Percentiles rank a stretch among this genome's conserved stretches.
Conservation (phyloP, 2,888 invertebrate genomes). For the Synanthedon myopaeformis region DNA sequence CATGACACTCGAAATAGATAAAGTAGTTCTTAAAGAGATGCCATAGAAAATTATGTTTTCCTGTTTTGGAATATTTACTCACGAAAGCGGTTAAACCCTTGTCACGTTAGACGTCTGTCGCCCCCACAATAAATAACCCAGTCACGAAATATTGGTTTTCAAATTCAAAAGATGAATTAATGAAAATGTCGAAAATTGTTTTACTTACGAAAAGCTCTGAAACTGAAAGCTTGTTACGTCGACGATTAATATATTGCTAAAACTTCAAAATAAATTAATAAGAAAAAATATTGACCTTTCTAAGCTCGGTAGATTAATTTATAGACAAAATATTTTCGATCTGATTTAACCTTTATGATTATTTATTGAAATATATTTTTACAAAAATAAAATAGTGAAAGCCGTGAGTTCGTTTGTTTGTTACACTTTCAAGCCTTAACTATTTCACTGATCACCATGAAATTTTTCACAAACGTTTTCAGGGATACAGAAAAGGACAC, state of each 20-base stretch:
- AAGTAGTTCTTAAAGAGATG: background rate
- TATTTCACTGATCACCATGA: too few relatives aligned
- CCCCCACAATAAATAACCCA: background rate
- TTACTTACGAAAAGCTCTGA: background rate
- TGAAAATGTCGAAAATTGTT: background rate
- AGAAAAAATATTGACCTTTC: too few relatives aligned
- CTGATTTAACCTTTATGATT: too few relatives aligned
- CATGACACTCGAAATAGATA: background rate
- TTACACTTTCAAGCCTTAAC: too few relatives aligned
- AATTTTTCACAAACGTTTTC: too few relatives aligned
- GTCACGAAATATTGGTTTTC: background rate
- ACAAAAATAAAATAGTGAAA: too few relatives aligned
- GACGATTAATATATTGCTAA: background rate
- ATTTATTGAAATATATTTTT: too few relatives aligned
- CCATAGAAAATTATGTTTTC: background rate
- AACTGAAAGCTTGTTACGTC: background rate
- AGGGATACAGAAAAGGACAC: too few relatives aligned
- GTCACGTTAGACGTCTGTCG: background rate
- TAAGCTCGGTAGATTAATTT: too few relatives aligned
- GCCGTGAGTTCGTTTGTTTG: too few relatives aligned
- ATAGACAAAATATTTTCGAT: too few relatives aligned
- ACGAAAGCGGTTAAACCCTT: background rate
- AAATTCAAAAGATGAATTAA: background rate
- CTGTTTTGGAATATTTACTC: background rate
- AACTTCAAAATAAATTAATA: background rate